Conservation (phyloP, 2,797 vertebrate species). For the Silurus aristotelis region DNA sequence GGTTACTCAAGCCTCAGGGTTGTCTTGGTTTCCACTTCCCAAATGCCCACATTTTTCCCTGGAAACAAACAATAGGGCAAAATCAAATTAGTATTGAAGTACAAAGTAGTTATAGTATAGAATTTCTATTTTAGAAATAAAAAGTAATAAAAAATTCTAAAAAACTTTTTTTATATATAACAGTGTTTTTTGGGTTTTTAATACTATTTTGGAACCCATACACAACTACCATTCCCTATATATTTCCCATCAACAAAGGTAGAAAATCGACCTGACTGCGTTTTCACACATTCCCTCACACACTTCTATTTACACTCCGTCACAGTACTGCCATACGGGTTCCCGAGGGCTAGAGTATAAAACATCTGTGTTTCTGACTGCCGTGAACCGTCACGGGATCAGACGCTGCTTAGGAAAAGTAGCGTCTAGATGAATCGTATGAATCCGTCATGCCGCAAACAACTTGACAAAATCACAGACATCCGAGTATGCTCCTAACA, state of each 20-base stretch:
- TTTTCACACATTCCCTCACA: background rate
- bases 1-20: conserved; percentile 75
- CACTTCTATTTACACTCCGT: background rate
- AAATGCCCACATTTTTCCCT: conserved; percentile 76
- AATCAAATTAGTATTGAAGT: background rate
- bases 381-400: background rate
- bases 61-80: conserved; percentile 15
- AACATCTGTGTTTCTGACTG: background rate
- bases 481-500: background rate
- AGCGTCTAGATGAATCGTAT: background rate
- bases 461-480: conserved; percentile 10
- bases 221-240: background rate
- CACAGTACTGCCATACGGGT: background rate
- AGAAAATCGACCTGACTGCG: background rate
- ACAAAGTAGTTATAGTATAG: no score
- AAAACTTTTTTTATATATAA: no score
- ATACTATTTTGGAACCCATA: background rate
- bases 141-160: no score
- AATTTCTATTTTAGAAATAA: no score
- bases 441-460: background rate
- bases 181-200: background rate
- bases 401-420: background rate
- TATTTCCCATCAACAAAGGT: no score
- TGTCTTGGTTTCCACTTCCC: conserved; percentile 76
- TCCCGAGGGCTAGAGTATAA: background rate